Evolutionary conservation across 2,113 vertebrate genomes (phyloP), one percentile per base, ranked within the genome.

Genomic region (Halcyon malimbica): DNA sequence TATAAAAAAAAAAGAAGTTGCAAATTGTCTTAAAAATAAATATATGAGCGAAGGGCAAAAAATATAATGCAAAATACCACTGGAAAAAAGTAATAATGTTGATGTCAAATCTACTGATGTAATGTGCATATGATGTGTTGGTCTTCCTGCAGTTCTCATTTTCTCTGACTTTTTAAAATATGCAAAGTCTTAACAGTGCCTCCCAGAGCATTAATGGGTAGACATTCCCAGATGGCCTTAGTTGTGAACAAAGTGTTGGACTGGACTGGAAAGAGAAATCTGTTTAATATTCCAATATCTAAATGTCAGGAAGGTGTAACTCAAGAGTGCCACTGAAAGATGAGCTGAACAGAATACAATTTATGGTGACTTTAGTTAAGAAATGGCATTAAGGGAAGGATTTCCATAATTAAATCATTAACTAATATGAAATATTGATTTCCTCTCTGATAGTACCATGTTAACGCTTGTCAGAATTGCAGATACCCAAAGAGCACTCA

Each of bases 401-500:
- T 74, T 90, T 94, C 82, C 48, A 95, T 96, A 93, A 97, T 92
- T 85, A 74, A 84, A 90, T 95, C 62, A 88, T 96, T 98, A 92
- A 93, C 63, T 95, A 96, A 96, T 95, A 53, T 39, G 93, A 96
- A 82, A 97, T 82, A 96, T 70, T 94, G 94, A 87, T 94, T 96
- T 94, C 64, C 78, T 95, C 65, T 70, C 93, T 93, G 89, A 79
- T 69, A 82, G 59, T 74, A 39, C 35, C 87, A 73, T 71, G 41
- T 79, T 73, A 89, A 71, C 50, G 35, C 63, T 93, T 57, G 60
- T 92, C 82, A 90, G 75, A 89, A 78, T 65, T 91, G 35, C 44
- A 87, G 83, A 91, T 64, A 93, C 16, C 48, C 56, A 5, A 95
- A 83, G 85, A 90, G 57, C 76, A 51, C 59, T 85, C 70, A 69